Evolutionary conservation across 2,888 invertebrate species (phyloP).

Genomic region (Trissoscelio sp.): DNA sequence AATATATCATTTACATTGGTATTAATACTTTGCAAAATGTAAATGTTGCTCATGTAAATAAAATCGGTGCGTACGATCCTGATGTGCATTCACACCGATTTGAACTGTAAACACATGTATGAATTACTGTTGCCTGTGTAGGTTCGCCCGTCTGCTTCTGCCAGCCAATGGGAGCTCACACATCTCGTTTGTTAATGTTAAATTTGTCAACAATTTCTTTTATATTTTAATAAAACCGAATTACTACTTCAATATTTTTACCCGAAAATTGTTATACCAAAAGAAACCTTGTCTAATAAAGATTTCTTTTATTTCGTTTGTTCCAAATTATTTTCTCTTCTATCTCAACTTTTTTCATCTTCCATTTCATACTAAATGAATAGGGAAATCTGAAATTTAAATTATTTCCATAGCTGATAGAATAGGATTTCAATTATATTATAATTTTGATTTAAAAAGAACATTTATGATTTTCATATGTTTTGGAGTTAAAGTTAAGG

Average conservation of each 20-base stretch:
- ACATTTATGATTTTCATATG: not conserved
- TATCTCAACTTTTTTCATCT: not conserved
- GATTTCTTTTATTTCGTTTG: not conserved
- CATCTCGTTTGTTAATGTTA: conserved; percentile 32
- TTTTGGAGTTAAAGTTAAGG: not conserved
- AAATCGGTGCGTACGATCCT: too few species aligned
- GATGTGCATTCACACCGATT: conserved; percentile 47
- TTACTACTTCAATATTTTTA: not conserved
- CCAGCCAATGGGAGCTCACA: conserved; percentile 35
- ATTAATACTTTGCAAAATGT: too few species aligned
- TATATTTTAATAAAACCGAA: conserved; percentile 9
- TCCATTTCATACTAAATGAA: not conserved
- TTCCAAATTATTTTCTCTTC: not conserved
- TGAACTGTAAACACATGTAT: conserved; percentile 57
- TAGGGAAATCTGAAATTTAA: too few species aligned
- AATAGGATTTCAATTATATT: too few species aligned
- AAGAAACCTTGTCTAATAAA: not conserved
- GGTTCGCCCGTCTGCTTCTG: conserved; percentile 45
- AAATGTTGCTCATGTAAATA: too few species aligned
- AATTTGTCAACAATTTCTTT: conserved; percentile 2
- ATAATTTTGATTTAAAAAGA: not conserved
- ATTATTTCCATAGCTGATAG: too few species aligned
- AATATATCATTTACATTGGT: too few species aligned
- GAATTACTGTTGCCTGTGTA: conserved; percentile 38
- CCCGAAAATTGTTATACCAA: not conserved